Evolutionary conservation across 2,113 vertebrate genomes (phyloP), one percentile per base, ranked within the genome.

Genomic region (Muntiacus reevesi): DNA sequence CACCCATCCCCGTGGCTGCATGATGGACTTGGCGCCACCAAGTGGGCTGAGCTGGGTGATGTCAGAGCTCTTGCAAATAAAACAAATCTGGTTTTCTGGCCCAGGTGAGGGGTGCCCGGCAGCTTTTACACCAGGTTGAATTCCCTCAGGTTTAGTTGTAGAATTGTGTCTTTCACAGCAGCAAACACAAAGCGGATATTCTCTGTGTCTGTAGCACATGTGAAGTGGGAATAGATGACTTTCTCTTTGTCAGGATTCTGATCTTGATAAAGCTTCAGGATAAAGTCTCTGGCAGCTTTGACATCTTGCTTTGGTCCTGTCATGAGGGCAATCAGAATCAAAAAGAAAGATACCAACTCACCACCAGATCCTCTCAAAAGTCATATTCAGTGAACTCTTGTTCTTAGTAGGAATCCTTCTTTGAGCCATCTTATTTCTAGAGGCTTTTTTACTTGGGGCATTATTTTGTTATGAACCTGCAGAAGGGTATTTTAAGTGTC

Each of bases 161-260:
- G 99, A 98, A 99, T 99, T 4, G 99, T 99, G 98, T 99, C 99
- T 98, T 99, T 99, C 94, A 99, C 99, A 2, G 99, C 99, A 93
- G 99, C 98, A 0, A 99, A 99, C 95, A 99, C 99, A 3, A 99
- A 99, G 96, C 98, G 98, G 98, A 99, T 99, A 94, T 99, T 99
- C 98, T 99, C 99, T 0, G 99, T 99, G 98, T 99, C 99, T 0
- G 99, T 99, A 92, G 99, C 99, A 43, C 99, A 99, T 33, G 99
- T 99, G 98, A 99, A 99, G 98, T 99, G 99, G 17, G 99, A 98
- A 89, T 99, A 99, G 97, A 99, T 98, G 78, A 98, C 98, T 98
- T 99, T 99, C 86, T 99, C 99, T 93, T 99, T 99, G 95, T 99
- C 99, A 0, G 99, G 99, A 96, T 99, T 99, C 98, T 99, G 99